Conservation (phyloP, 2,888 invertebrate species). For the Copidosoma aretas region DNA sequence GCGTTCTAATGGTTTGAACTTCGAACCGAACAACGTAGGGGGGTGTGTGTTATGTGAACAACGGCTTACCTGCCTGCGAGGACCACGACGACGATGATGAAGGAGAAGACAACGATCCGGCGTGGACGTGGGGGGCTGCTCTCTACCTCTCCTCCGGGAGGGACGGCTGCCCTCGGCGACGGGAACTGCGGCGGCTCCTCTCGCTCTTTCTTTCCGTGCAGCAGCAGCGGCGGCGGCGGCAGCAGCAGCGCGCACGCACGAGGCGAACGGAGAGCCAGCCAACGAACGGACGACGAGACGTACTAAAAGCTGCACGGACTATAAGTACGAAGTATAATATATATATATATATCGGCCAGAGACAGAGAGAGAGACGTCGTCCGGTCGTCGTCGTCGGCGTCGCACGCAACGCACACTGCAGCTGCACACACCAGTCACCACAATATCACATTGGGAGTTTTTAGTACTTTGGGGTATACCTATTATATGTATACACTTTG, state of each 20-base stretch:
- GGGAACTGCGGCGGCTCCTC: background rate
- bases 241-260: conserved; percentile 17
- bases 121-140: background rate
- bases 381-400: no score
- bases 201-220: background rate
- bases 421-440: no score
- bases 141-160: no score
- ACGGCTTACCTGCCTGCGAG: background rate
- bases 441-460: no score
- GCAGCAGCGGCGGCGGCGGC: background rate
- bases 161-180: background rate
- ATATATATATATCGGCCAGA: no score
- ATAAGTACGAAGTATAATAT: no score
- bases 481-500: no score
- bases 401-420: no score
- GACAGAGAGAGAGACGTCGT: background rate
- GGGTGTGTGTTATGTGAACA: no score
- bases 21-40: no score
- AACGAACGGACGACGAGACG: conserved; percentile 26
- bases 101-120: background rate
- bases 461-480: no score
- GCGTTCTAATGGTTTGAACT: no score
- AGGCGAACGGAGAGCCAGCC: conserved; percentile 27
- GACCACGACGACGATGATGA: conserved; percentile 7
- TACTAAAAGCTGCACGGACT: conserved; percentile 8